Evolutionary conservation across 2,113 vertebrate species (phyloP).

Genomic region (Bucco capensis): DNA sequence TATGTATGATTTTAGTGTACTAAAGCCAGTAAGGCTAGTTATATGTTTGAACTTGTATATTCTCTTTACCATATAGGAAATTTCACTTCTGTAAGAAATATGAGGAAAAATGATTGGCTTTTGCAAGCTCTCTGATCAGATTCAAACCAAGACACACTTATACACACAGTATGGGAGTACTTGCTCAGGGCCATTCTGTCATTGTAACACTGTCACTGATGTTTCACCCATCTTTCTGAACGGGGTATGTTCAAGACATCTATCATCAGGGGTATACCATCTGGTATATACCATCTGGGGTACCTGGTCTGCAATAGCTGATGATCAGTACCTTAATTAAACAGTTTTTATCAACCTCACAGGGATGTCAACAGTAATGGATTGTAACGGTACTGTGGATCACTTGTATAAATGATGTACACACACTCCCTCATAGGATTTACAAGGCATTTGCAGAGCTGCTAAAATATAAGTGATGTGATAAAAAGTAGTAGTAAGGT

Average conservation of each 20-base stretch:
- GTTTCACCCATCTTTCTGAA: neutral
- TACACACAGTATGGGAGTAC: too few relatives aligned
- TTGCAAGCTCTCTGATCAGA: neutral
- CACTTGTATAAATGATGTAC: neutral
- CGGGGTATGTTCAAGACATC: neutral
- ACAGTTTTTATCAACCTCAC: neutral
- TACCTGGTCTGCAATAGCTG: neutral
- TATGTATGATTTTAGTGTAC: neutral
- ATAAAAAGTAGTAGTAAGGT: neutral
- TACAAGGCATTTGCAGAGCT: neutral
- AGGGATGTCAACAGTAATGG: neutral
- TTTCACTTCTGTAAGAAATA: neutral
- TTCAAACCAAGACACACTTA: neutral
- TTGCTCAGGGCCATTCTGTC: neutral
- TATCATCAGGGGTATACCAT: neutral
- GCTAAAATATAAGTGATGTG: neutral
- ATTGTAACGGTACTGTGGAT: neutral
- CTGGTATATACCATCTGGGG: neutral
- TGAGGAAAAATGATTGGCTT: neutral
- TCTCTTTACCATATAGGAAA: neutral
- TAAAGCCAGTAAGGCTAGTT: neutral
- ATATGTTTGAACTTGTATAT: neutral
- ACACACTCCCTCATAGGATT: neutral
- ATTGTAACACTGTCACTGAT: neutral
- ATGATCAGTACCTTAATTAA: neutral